Percentiles rank a stretch among this genome's conserved stretches.
Evolutionary conservation across 64 coral and sea anemone species (phyloP).

Genomic region (Hydrozoanthus tunicans): DNA sequence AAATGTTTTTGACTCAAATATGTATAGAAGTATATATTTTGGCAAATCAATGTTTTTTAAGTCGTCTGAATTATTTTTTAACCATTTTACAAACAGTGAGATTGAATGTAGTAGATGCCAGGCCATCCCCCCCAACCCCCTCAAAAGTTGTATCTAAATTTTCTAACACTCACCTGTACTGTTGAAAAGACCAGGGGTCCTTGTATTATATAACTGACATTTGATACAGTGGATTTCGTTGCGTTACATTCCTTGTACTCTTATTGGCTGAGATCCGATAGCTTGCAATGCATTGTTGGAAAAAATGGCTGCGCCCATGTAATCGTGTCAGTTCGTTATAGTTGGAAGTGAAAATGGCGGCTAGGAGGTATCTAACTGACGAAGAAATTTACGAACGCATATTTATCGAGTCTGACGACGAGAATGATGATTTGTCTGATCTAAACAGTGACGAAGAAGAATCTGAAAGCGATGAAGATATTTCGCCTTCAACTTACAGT

Average conservation of each 20-base stretch:
- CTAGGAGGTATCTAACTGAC: slow-evolving; percentile 24
- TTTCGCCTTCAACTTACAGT: slow-evolving; percentile 31
- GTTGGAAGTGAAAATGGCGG: slow-evolving; percentile 20
- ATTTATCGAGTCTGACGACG: slow-evolving; percentile 23
- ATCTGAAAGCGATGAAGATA: slow-evolving; percentile 27
- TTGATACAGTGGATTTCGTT: slow-evolving; percentile 25
- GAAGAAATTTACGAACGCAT: slow-evolving; percentile 18
- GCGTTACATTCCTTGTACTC: not conserved
- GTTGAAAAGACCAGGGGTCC: not conserved
- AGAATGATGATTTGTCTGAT: slow-evolving; percentile 26
- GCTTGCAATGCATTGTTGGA: slow-evolving; percentile 14
- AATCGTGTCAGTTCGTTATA: slow-evolving; percentile 2
- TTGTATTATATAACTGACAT: not conserved
- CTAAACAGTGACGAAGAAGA: slow-evolving; percentile 27
- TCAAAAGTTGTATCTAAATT: too few species aligned
- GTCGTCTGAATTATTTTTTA: too few species aligned
- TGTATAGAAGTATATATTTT: too few species aligned
- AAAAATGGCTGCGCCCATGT: slow-evolving; percentile 16
- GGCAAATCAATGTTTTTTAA: too few species aligned
- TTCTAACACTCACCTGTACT: too few species aligned
- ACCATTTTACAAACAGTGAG: too few species aligned
- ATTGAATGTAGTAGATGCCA: too few species aligned
- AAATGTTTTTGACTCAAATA: too few species aligned
- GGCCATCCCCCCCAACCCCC: too few species aligned
- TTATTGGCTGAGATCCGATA: slow-evolving; percentile 17